Conservation (phyloP, 2,888 invertebrate species). For the Hirtodrosophila confusa region DNA sequence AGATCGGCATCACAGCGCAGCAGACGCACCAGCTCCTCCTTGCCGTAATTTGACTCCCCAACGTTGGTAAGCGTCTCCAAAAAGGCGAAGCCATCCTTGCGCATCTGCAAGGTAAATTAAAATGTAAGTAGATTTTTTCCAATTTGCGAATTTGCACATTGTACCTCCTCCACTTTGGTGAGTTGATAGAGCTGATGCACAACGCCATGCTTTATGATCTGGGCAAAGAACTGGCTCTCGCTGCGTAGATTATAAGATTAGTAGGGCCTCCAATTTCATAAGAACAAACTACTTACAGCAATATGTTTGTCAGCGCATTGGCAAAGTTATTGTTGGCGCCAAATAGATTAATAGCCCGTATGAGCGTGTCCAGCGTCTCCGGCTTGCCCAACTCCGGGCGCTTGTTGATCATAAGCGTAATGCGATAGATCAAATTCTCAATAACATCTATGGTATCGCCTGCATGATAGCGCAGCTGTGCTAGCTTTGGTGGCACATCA, state of each 20-base stretch:
- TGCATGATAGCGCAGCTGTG: constrained; percentile 59
- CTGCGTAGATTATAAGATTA: constrained; percentile 42
- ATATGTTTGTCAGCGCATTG: constrained; percentile 81
- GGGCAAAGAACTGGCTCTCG: constrained; percentile 83
- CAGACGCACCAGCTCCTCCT: constrained; percentile 82
- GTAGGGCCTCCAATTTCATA: no score
- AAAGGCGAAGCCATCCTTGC: constrained; percentile 78
- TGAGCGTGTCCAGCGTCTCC: constrained; percentile 81
- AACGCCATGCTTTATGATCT: constrained; percentile 82
- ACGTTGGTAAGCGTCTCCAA: constrained; percentile 82
- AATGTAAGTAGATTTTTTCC: no score
- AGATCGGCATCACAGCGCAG: constrained; percentile 78
- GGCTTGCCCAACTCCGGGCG: constrained; percentile 81
- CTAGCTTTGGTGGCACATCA: constrained; percentile 76
- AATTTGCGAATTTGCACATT: no score
- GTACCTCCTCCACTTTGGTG: constrained; percentile 80
- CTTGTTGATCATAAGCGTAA: constrained; percentile 81
- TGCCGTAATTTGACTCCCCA: constrained; percentile 84
- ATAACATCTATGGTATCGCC: constrained; percentile 81
- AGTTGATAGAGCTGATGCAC: constrained; percentile 81
- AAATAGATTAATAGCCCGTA: constrained; percentile 82
- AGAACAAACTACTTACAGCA: constrained; percentile 77
- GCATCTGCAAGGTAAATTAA: constrained; percentile 63
- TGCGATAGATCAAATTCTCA: constrained; percentile 81
- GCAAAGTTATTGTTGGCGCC: constrained; percentile 81